phyloP scores from a whole-genome alignment of 2,113 vertebrate genomes.

The Psettodes erumei region DNA sequence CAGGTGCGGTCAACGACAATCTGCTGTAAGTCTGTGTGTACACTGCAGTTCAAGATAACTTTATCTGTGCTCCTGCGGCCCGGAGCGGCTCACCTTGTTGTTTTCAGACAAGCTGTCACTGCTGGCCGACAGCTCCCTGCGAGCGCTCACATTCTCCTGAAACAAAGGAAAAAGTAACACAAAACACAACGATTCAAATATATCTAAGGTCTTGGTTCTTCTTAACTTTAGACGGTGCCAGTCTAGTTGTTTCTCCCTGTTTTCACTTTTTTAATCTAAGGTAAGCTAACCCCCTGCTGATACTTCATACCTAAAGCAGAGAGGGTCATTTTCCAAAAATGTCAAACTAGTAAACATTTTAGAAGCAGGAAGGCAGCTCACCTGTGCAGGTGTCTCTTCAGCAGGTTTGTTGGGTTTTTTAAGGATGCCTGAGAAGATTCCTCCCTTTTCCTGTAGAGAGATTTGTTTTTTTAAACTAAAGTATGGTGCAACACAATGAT shows the following conservation, averaged over 20 bases:
- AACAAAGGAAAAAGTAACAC: too few relatives aligned
- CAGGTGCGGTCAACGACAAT: background rate
- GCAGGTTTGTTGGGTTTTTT: conserved; percentile 52
- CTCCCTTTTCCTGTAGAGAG: conserved; percentile 41
- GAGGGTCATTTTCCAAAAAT: too few relatives aligned
- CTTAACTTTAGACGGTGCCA: background rate
- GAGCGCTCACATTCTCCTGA: conserved; percentile 46
- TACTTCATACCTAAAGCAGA: background rate
- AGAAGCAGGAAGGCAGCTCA: background rate
- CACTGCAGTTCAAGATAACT: background rate
- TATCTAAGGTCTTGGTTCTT: background rate
- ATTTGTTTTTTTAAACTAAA: background rate
- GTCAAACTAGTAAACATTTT: background rate
- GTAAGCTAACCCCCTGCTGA: background rate
- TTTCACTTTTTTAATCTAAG: background rate
- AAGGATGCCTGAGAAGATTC: conserved; percentile 45
- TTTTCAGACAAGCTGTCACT: conserved; percentile 70
- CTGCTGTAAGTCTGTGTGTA: background rate
- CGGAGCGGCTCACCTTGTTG: conserved; percentile 51
- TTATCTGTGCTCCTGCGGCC: background rate
- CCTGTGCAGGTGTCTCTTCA: conserved; percentile 44
- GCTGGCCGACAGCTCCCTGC: conserved; percentile 59
- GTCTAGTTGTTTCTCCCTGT: background rate
- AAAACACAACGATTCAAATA: too few relatives aligned
- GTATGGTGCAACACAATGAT: background rate